Conservation (phyloP, 2,113 vertebrate species). For the Nyctereutes procyonoides region DNA sequence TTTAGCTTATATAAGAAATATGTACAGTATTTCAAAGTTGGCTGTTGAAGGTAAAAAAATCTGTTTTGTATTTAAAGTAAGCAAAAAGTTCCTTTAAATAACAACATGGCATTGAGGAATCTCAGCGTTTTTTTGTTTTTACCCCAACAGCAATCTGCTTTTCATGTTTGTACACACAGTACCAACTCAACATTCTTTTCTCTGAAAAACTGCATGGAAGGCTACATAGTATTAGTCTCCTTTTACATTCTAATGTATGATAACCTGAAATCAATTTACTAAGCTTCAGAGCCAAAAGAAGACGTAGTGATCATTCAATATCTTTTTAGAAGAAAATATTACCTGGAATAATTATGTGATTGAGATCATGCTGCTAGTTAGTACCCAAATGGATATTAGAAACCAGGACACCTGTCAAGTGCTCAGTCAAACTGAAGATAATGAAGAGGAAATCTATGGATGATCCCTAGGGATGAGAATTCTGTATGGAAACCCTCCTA, state of each 20-base stretch:
- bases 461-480: neutral
- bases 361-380: neutral
- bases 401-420: neutral
- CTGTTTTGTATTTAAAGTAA: slow-evolving; percentile 58
- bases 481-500: neutral
- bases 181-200: neutral
- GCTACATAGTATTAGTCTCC: neutral
- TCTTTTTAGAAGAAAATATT: neutral
- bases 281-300: neutral
- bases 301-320: neutral
- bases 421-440: neutral
- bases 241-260: neutral
- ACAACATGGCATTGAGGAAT: neutral
- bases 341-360: neutral
- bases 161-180: neutral
- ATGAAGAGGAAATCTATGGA: neutral
- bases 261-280: slow-evolving; percentile 1
- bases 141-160: slow-evolving; percentile 29
- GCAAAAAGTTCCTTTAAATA: slow-evolving; percentile 61
- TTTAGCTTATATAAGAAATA: slow-evolving; percentile 49
- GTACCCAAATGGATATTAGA: neutral
- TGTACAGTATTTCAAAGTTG: slow-evolving; percentile 55
- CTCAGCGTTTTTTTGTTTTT: slow-evolving; percentile 55
- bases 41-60: slow-evolving; percentile 31
- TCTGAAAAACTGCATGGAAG: neutral